These are phyloP conservation scores for Spondyliosoma cantharus DNA, from an alignment of 2,797 vertebrate species.

Conservation along the genomic window DNA sequence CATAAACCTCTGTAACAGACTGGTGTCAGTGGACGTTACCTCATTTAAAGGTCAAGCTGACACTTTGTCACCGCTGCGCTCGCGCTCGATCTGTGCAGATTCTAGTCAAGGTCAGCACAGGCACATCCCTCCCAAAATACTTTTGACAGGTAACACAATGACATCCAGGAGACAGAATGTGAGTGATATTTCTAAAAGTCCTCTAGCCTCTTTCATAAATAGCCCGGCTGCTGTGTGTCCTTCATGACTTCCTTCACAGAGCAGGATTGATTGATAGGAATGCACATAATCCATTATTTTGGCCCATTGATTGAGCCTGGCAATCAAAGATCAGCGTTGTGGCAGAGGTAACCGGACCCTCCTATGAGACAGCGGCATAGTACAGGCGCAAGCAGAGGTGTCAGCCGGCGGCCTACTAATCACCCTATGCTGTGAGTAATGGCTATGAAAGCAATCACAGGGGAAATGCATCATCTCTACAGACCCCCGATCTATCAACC, in stretches of 20 bases:
- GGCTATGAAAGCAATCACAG: constrained; percentile 78
- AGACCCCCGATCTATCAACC: constrained; percentile 76
- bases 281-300: constrained; percentile 73
- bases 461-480: constrained; percentile 81
- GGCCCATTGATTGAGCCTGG: constrained; percentile 66
- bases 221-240: constrained; percentile 50
- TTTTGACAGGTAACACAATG: constrained; percentile 59
- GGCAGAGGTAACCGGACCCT: constrained; percentile 66
- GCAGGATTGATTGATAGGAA: constrained; percentile 66
- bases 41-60: constrained; percentile 24
- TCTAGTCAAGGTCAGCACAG: constrained; percentile 56
- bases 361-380: constrained; percentile 63
- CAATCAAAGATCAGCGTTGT: constrained; percentile 70
- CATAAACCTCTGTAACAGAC: background rate
- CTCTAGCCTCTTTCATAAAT: constrained; percentile 52
- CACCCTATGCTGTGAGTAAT: constrained; percentile 77
- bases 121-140: constrained; percentile 63
- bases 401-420: constrained; percentile 76
- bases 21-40: constrained; percentile 15
- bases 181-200: constrained; percentile 61
- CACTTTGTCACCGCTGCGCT: constrained; percentile 18
- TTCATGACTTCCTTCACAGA: constrained; percentile 35
- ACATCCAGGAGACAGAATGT: constrained; percentile 47
- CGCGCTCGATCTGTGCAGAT: constrained; percentile 6
- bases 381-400: constrained; percentile 62